Conservation (phyloP, 92 coral and sea anemone genomes). For the Pocillopora grandis region DNA sequence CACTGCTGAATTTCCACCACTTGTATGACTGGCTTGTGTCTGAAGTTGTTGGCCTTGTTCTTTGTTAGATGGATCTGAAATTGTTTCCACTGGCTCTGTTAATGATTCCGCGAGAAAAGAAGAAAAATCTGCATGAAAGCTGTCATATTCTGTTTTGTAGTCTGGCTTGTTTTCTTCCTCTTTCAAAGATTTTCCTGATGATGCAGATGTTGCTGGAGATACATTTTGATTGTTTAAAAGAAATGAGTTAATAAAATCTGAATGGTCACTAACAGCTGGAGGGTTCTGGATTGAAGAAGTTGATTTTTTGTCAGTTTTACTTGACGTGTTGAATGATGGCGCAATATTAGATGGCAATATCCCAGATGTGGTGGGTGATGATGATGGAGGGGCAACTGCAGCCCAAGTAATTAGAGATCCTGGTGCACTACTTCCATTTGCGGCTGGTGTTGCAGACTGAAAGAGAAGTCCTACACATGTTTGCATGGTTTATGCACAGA, state of each 20-base stretch:
- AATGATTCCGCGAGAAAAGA: conserved; percentile 23
- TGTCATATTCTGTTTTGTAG: conserved; percentile 22
- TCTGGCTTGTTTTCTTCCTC: neutral
- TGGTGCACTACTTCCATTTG: conserved; percentile 46
- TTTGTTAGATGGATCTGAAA: conserved; percentile 6
- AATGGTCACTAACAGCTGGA: conserved; percentile 2
- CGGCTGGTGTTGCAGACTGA: conserved; percentile 87
- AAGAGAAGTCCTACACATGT: neutral
- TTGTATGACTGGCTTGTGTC: neutral
- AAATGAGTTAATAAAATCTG: conserved; percentile 32
- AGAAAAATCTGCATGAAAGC: conserved; percentile 44
- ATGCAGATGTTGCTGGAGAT: conserved; percentile 1
- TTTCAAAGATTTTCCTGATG: neutral
- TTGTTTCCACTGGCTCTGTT: neutral
- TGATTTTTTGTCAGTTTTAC: conserved; percentile 2
- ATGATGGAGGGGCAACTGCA: conserved; percentile 56
- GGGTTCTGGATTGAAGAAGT: neutral
- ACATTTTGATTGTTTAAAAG: conserved; percentile 27
- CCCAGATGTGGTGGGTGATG: conserved; percentile 10
- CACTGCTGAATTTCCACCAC: neutral
- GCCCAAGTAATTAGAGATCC: conserved; percentile 91
- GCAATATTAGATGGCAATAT: neutral
- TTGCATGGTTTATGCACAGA: neutral
- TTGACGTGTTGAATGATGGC: conserved; percentile 2
- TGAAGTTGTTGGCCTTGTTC: neutral